These are phyloP conservation scores for Nymphalis polychloros DNA, from an alignment of 2,888 invertebrate species.

Conservation along the genomic window DNA sequence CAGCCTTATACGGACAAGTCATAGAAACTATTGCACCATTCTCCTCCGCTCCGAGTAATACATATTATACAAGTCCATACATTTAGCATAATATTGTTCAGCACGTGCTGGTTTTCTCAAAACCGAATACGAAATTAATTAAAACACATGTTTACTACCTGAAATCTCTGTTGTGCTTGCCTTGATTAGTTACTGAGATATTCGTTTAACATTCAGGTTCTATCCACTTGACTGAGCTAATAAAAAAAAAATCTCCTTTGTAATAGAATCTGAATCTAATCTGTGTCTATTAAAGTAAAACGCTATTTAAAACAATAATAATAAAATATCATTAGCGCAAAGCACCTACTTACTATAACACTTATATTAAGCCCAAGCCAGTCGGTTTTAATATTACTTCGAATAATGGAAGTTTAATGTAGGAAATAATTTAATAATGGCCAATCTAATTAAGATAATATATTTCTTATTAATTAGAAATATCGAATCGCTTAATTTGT, in stretches of 20 bases:
- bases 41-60: too few relatives aligned
- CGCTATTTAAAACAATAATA: conserved; percentile 12
- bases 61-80: too few relatives aligned
- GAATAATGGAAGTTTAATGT: conserved; percentile 30
- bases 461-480: conserved; percentile 17
- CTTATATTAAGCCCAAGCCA: conserved; percentile 16
- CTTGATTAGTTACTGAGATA: too few relatives aligned
- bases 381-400: conserved; percentile 21
- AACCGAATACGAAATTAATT: too few relatives aligned
- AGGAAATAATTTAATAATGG: conserved; percentile 29
- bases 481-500: background rate
- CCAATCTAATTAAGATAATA: conserved; percentile 27
- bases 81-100: too few relatives aligned
- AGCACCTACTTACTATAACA: conserved; percentile 13
- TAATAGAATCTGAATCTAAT: background rate
- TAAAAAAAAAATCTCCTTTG: background rate
- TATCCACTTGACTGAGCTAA: too few relatives aligned
- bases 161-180: too few relatives aligned
- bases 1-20: too few relatives aligned
- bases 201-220: too few relatives aligned
- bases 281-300: background rate
- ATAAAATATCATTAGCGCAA: conserved; percentile 8
- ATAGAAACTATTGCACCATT: too few relatives aligned
- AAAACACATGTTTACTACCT: too few relatives aligned
- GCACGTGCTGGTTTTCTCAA: too few relatives aligned